A percentile compares a stretch with the other conserved stretches of the same genome.
These are phyloP conservation scores for Darevskia nairensis DNA, from an alignment of 2,797 vertebrate species.

Conservation along the genomic window DNA sequence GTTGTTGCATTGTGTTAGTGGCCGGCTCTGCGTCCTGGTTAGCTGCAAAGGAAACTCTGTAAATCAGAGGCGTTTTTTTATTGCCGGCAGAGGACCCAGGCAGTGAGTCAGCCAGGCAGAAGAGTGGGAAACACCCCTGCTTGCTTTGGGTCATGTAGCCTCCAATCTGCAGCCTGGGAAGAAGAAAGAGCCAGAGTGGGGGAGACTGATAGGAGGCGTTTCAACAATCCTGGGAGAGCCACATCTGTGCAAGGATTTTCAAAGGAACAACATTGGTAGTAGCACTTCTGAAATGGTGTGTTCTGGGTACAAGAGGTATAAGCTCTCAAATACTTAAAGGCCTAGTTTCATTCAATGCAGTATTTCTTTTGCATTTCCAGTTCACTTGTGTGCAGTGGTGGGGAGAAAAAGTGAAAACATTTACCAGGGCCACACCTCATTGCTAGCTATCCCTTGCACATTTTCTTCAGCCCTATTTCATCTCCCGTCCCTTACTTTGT, in stretches of 20 bases:
- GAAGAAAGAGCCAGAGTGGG: background rate
- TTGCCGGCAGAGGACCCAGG: slow-evolving; percentile 12
- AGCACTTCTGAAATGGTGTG: background rate
- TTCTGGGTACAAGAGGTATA: background rate
- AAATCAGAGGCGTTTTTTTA: background rate
- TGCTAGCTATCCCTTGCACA: background rate
- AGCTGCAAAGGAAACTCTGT: background rate
- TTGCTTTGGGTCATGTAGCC: slow-evolving; percentile 8
- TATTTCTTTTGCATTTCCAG: background rate
- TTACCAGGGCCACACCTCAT: background rate
- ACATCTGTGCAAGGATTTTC: background rate
- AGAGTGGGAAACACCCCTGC: slow-evolving; percentile 37
- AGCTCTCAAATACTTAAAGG: background rate
- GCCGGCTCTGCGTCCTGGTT: background rate
- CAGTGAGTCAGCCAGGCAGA: slow-evolving; percentile 35
- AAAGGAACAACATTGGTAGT: background rate
- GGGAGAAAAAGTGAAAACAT: background rate
- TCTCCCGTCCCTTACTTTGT: background rate
- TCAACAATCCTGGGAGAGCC: slow-evolving; percentile 3
- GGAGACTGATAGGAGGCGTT: slow-evolving; percentile 22
- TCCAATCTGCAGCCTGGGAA: slow-evolving; percentile 39
- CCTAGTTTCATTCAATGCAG: background rate
- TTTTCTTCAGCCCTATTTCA: background rate
- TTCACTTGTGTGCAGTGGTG: background rate
- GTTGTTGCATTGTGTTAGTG: background rate